Conservation (phyloP, 2,888 invertebrate species). For the Brenthis daphne region DNA sequence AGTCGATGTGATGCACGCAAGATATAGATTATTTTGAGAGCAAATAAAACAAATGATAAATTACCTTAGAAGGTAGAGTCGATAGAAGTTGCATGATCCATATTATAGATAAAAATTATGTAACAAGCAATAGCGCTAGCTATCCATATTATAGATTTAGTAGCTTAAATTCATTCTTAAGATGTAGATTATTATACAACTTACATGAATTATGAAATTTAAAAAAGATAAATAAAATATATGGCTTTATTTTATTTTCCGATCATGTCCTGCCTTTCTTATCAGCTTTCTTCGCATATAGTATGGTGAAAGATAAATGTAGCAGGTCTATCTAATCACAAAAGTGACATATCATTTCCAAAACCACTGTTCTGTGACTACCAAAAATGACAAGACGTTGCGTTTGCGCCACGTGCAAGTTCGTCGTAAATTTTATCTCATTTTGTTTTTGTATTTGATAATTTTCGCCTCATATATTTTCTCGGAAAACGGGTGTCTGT, state of each 20-base stretch:
- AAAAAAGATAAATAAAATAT: no score
- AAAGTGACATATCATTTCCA: background rate
- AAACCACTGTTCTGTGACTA: constrained; percentile 1
- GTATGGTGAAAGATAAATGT: no score
- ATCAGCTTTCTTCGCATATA: no score
- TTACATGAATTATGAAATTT: no score
- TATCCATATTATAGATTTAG: no score
- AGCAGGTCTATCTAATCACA: background rate
- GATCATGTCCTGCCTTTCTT: no score
- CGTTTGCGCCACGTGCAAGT: constrained; percentile 40
- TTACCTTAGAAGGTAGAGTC: background rate
- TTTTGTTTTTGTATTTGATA: constrained; percentile 38
- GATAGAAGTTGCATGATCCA: background rate
- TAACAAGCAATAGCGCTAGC: no score
- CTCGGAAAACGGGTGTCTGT: constrained; percentile 33
- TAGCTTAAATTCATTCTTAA: no score
- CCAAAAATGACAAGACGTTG: constrained; percentile 38
- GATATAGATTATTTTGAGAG: constrained; percentile 33
- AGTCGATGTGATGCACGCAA: constrained; percentile 22
- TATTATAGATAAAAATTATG: no score
- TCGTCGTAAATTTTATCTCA: constrained; percentile 44
- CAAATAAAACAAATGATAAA: constrained; percentile 31
- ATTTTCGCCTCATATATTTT: constrained; percentile 40
- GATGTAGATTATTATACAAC: no score
- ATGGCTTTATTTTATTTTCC: no score